Evolutionary conservation across 2,113 vertebrate species (phyloP), one percentile per base, ranked within the genome.

Genomic region (Regulus satrapa): DNA sequence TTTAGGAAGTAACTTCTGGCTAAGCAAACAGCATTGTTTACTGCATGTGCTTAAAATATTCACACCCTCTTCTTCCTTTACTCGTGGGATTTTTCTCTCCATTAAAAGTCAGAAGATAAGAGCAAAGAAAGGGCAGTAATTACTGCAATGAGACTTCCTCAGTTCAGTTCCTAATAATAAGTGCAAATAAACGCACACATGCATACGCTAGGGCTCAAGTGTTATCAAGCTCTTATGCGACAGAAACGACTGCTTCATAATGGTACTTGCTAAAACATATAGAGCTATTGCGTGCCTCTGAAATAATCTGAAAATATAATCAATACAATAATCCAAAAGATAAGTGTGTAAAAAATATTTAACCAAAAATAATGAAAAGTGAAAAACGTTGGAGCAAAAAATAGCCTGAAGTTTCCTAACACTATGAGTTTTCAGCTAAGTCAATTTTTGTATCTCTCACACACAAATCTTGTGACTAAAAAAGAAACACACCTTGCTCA

Each of bases 311-410:
- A 5, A 10, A 81, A 90, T 76, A 64, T 12, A 54, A 36, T 7
- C 18, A 80, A 66, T 19, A 43, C 51, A 77, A 88, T 54, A 96
- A 87, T 62, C 26, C 51, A 48, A 92, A 91, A 66, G 19, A 52
- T 88, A 71, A 73, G 9, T 15, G 19, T 4, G 17, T 62, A 77
- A 87, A 75, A 88, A 78, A 92, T 85, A 81, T 46, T 93, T 93
- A 82, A 85, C 12, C 36, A 92, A 95, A 67, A 31, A 34, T 55
- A 78, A 87, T 11, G 40, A 38, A 95, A 95, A 97, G 45, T 49
- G 61, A 96, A 97, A 96, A 95, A 89, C 40, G 8, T 66, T 94
- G 59, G 7, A 88, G 80, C 63, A 92, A 93, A 95, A 64, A 34
- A 82, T 25, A 95, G 72, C 28, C 72, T 88, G 51, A 83, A 85